Conservation (phyloP, 1,140 invertebrate genomes). For the Brachionus paranguensis region DNA sequence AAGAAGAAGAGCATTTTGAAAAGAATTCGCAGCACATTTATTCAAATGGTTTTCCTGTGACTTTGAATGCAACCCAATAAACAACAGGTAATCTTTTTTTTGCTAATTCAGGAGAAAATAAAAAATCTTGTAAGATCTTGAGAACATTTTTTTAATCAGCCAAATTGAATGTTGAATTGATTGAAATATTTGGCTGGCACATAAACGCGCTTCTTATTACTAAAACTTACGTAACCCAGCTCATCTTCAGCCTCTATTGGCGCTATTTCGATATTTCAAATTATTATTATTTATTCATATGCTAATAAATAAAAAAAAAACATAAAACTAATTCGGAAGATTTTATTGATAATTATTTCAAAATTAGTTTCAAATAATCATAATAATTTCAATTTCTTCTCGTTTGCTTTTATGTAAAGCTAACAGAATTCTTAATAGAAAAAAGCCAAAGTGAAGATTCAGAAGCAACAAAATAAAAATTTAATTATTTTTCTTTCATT, state of each 20-base stretch:
- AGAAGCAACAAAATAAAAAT: not conserved
- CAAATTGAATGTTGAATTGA: not conserved
- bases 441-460: not conserved
- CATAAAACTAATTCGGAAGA: not conserved
- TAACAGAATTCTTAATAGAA: not conserved
- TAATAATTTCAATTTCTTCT: conserved; percentile 28
- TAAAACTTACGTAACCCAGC: not conserved
- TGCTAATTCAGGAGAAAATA: not conserved
- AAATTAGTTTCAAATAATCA: conserved; percentile 30
- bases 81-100: not conserved
- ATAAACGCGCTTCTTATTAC: not conserved
- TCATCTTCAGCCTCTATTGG: not conserved
- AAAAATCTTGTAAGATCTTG: not conserved
- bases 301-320: not conserved
- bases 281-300: conserved; percentile 35
- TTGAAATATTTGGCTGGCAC: not conserved
- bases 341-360: conserved; percentile 29
- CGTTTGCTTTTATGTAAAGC: conserved; percentile 1
- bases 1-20: conserved; percentile 12
- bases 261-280: conserved; percentile 5
- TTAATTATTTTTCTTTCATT: not conserved
- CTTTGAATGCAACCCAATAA: not conserved
- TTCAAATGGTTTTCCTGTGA: not conserved
- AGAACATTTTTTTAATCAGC: not conserved
- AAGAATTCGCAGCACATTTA: not conserved